These are phyloP conservation scores for Drosophila insularis DNA, from an alignment of 1,140 invertebrate species.

Conservation along the genomic window DNA sequence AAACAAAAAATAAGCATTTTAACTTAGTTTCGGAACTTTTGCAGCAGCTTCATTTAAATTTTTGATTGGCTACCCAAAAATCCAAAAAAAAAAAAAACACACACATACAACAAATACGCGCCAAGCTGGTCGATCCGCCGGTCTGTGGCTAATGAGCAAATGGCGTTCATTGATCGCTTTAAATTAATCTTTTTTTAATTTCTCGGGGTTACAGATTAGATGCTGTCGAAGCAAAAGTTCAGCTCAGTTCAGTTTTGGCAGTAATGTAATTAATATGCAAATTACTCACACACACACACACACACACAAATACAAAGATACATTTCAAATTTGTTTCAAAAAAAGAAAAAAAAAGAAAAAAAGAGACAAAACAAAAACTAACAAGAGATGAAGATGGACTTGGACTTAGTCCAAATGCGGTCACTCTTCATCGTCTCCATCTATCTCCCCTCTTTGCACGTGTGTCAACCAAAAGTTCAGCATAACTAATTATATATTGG, in stretches of 20 bases:
- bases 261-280: slow-evolving; percentile 80
- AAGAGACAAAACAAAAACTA: slow-evolving; percentile 18
- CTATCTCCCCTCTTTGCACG: slow-evolving; percentile 31
- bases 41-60: slow-evolving; percentile 76
- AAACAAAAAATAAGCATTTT: slow-evolving; percentile 53
- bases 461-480: slow-evolving; percentile 52
- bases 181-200: slow-evolving; percentile 81
- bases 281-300: slow-evolving; percentile 67
- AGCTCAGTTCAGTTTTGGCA: slow-evolving; percentile 67
- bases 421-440: slow-evolving; percentile 17
- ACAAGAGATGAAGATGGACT: slow-evolving; percentile 55
- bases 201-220: slow-evolving; percentile 79
- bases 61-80: slow-evolving; percentile 74
- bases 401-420: slow-evolving; percentile 53
- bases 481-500: slow-evolving; percentile 58
- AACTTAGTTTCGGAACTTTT: slow-evolving; percentile 74
- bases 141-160: slow-evolving; percentile 72
- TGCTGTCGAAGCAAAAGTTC: slow-evolving; percentile 75
- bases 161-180: slow-evolving; percentile 80
- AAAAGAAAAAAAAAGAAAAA: no score
- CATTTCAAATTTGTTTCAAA: slow-evolving; percentile 51
- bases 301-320: slow-evolving; percentile 44
- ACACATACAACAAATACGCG: slow-evolving; percentile 21
- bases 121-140: slow-evolving; percentile 67
- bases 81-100: slow-evolving; percentile 12